Evolutionary conservation across 2,888 invertebrate genomes (phyloP).

Genomic region (Tetropium fuscum): DNA sequence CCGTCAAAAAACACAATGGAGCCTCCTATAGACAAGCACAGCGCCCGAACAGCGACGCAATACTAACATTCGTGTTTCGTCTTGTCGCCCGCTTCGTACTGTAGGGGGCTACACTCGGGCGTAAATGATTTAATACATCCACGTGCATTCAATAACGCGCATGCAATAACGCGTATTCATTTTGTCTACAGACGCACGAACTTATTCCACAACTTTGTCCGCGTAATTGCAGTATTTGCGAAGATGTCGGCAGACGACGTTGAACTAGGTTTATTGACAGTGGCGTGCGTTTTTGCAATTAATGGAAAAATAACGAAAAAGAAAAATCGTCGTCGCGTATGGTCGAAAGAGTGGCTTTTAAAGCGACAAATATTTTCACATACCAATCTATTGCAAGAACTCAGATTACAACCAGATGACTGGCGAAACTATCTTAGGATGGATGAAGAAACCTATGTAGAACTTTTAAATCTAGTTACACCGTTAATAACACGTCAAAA

Average conservation of each 20-base stretch:
- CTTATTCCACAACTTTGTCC: neutral
- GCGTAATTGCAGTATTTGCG: no score
- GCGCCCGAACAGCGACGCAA: no score
- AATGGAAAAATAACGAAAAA: neutral
- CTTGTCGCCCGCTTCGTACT: no score
- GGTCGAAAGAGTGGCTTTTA: constrained; percentile 5
- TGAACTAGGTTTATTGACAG: neutral
- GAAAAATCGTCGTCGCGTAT: neutral
- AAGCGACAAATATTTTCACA: constrained; percentile 1
- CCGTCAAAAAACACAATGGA: no score
- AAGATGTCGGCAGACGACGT: neutral
- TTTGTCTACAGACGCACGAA: neutral
- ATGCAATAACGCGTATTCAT: neutral
- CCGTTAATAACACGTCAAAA: constrained; percentile 41
- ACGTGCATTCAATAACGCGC: neutral
- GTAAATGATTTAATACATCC: neutral
- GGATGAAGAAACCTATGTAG: constrained; percentile 41
- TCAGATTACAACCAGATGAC: constrained; percentile 2
- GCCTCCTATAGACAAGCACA: no score
- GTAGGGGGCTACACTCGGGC: constrained; percentile 1
- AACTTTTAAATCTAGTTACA: constrained; percentile 41
- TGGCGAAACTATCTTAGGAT: constrained; percentile 44
- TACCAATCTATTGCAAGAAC: constrained; percentile 4
- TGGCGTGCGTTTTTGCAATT: constrained; percentile 3
- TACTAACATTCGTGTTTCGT: no score